Conservation (phyloP, 2,888 invertebrate genomes). For the Mystacides longicornis region DNA sequence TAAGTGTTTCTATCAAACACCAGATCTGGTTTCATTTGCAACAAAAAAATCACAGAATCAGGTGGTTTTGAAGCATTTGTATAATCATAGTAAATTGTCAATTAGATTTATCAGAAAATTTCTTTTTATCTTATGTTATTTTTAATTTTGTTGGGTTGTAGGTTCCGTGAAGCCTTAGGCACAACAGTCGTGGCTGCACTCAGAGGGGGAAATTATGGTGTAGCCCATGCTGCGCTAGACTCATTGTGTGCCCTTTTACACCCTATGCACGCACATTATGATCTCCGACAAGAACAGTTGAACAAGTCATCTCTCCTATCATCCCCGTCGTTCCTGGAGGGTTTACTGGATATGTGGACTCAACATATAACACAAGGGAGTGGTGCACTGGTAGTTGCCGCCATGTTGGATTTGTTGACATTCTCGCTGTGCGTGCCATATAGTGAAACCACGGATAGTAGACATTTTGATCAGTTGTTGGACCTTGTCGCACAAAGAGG, state of each 20-base stretch:
- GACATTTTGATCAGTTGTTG: constrained; percentile 86
- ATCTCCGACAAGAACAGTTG: constrained; percentile 93
- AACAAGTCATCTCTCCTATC: constrained; percentile 95
- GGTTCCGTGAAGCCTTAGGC: constrained; percentile 93
- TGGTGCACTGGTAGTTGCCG: constrained; percentile 91
- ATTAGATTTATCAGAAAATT: no score
- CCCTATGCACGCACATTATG: constrained; percentile 96
- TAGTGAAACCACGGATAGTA: constrained; percentile 97
- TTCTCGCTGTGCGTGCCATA: constrained; percentile 98
- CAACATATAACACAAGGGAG: constrained; percentile 88
- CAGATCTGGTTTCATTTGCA: no score
- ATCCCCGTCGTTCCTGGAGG: constrained; percentile 85
- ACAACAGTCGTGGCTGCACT: constrained; percentile 85
- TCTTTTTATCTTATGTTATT: background rate
- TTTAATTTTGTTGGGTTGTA: constrained; percentile 33
- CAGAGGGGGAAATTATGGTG: constrained; percentile 78
- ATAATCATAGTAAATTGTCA: no score
- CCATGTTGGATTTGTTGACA: constrained; percentile 97
- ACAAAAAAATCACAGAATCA: no score
- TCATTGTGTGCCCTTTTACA: constrained; percentile 97
- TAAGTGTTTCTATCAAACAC: no score
- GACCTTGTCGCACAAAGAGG: constrained; percentile 93
- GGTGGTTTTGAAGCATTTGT: no score
- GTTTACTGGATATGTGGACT: constrained; percentile 90
- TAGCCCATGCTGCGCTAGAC: constrained; percentile 94